These are phyloP conservation scores for Cochlearius cochlearius DNA, from an alignment of 2,113 vertebrate species.

Conservation along the genomic window DNA sequence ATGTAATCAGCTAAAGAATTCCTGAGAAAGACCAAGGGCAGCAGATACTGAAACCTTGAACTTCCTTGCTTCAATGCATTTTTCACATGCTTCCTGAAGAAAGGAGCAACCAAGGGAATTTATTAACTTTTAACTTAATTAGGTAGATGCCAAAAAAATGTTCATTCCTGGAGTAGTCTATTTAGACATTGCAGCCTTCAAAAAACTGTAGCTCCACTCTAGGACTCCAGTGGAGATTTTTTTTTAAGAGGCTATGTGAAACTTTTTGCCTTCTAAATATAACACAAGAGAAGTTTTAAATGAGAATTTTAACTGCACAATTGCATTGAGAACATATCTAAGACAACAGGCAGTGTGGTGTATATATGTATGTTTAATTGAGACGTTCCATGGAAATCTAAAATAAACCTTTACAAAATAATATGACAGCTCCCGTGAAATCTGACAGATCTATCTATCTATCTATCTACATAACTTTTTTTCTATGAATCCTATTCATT, in stretches of 20 bases:
- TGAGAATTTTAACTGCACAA: neutral
- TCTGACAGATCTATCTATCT: neutral
- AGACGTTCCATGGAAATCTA: neutral
- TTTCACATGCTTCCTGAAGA: constrained; percentile 74
- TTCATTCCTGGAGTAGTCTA: neutral
- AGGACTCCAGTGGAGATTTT: neutral
- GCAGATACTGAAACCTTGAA: constrained; percentile 76
- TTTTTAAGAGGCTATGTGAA: neutral
- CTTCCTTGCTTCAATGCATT: constrained; percentile 73
- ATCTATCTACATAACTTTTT: neutral
- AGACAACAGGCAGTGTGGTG: neutral
- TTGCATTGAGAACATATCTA: neutral
- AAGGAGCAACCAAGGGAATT: constrained; percentile 65
- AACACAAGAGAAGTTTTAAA: neutral
- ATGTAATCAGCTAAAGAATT: constrained; percentile 84
- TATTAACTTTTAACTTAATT: constrained; percentile 75
- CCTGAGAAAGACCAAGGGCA: constrained; percentile 77
- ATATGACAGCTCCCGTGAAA: neutral
- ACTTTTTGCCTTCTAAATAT: neutral
- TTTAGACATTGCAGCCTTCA: neutral
- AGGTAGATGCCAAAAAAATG: constrained; percentile 43
- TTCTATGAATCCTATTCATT: neutral
- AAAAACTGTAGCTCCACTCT: neutral
- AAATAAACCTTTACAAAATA: neutral
- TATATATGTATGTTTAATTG: neutral